Evolutionary conservation across 2,113 vertebrate species (phyloP).

Genomic region (Saguinus imperator): DNA sequence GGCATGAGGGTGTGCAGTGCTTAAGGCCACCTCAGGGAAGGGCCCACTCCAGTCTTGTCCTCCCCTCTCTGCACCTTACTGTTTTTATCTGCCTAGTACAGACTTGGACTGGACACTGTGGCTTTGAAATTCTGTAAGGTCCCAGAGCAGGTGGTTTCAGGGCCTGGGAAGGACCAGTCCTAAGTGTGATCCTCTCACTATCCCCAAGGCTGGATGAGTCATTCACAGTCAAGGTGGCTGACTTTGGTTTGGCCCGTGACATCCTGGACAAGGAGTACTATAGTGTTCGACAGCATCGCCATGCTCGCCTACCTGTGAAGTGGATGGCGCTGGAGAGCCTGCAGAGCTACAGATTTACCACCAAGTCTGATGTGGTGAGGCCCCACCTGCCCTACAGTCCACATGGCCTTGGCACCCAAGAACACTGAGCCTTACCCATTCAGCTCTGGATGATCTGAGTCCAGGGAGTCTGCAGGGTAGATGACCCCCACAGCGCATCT

Average conservation of each 20-base stretch:
- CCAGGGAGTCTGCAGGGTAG: not conserved
- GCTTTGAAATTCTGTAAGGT: not conserved
- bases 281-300: slow-evolving; percentile 90
- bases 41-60: not conserved
- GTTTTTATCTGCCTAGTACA: not conserved
- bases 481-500: not conserved
- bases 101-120: not conserved
- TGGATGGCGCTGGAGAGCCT: slow-evolving; percentile 99
- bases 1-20: not conserved
- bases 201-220: slow-evolving; percentile 92
- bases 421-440: not conserved
- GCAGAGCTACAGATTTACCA: slow-evolving; percentile 96
- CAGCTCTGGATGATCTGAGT: not conserved
- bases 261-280: slow-evolving; percentile 98
- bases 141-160: not conserved
- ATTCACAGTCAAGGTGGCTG: slow-evolving; percentile 96
- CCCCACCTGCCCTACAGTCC: not conserved
- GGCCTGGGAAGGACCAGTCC: not conserved
- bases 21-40: not conserved
- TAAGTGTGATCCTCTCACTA: not conserved
- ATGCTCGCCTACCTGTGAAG: slow-evolving; percentile 94
- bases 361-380: slow-evolving; percentile 96
- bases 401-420: not conserved
- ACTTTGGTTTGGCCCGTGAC: slow-evolving; percentile 96
- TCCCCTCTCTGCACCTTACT: not conserved